Percentiles rank a stretch among this genome's conserved stretches.
Conservation (phyloP, 2,888 invertebrate species). For the Sericinus montela region DNA sequence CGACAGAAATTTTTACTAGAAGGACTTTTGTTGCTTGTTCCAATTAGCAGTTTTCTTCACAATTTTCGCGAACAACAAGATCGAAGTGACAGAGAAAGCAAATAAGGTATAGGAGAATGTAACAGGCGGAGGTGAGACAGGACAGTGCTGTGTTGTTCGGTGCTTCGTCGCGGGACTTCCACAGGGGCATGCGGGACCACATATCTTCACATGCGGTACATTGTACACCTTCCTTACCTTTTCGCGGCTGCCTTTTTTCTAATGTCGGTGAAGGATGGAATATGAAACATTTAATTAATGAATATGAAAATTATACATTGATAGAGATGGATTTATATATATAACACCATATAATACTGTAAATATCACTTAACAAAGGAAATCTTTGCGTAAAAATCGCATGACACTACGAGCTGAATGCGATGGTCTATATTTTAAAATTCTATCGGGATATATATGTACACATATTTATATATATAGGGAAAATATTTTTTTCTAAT, state of each 20-base stretch:
- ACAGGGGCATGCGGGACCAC: constrained; percentile 69
- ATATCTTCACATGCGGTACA: constrained; percentile 65
- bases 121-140: constrained; percentile 25
- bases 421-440: neutral
- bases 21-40: neutral
- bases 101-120: constrained; percentile 39
- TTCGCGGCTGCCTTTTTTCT: constrained; percentile 93
- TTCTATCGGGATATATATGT: neutral
- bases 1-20: neutral
- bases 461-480: too few relatives aligned
- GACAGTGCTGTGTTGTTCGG: constrained; percentile 24
- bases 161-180: constrained; percentile 40
- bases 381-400: neutral
- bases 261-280: constrained; percentile 77
- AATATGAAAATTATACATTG: constrained; percentile 46
- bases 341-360: neutral
- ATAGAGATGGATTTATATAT: neutral
- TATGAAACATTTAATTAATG: constrained; percentile 78
- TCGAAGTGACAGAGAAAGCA: constrained; percentile 50
- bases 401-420: too few relatives aligned
- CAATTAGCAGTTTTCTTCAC: neutral
- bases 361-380: neutral
- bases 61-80: neutral
- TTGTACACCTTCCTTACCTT: constrained; percentile 83
- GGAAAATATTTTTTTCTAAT: too few relatives aligned